These are phyloP conservation scores for Perognathus longimembris DNA, from an alignment of 2,113 vertebrate genomes.

Conservation along the genomic window DNA sequence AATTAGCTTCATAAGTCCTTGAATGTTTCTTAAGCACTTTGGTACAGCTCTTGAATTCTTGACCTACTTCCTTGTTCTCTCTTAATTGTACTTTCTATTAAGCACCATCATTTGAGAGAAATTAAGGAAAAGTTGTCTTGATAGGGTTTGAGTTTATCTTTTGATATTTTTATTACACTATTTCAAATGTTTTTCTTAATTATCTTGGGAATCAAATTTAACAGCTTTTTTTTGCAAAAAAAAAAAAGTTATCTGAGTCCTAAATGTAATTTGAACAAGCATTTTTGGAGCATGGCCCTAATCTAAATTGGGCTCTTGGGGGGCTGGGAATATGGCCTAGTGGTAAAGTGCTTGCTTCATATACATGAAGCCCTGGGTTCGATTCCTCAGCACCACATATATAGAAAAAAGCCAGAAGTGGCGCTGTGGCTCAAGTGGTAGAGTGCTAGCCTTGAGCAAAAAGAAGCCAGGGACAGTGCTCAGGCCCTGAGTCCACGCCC, in stretches of 20 bases:
- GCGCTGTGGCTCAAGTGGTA: too few species aligned
- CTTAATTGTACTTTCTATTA: not conserved
- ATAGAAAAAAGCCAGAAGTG: too few species aligned
- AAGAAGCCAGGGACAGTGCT: too few species aligned
- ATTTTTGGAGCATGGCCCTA: not conserved
- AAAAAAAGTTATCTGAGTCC: slow-evolving; percentile 4
- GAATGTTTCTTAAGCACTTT: slow-evolving; percentile 4
- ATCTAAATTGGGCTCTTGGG: slow-evolving; percentile 35
- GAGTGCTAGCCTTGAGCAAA: too few species aligned
- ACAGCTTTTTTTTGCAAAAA: not conserved
- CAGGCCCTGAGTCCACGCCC: too few species aligned
- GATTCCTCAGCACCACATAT: too few species aligned
- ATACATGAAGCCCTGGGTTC: too few species aligned
- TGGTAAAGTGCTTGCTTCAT: too few species aligned
- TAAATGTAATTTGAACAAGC: slow-evolving; percentile 28
- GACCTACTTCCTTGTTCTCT: not conserved
- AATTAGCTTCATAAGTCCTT: slow-evolving; percentile 28
- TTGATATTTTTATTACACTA: not conserved
- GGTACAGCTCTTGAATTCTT: slow-evolving; percentile 4
- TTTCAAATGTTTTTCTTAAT: slow-evolving; percentile 18
- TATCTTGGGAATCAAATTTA: slow-evolving; percentile 36
- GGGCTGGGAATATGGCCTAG: too few species aligned
- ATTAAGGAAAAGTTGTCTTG: slow-evolving; percentile 27
- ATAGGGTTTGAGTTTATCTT: slow-evolving; percentile 4
- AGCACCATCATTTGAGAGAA: slow-evolving; percentile 17